A percentile compares a stretch with the other conserved stretches of the same genome.
These are phyloP conservation scores for Geococcyx californianus DNA, from an alignment of 2,113 vertebrate genomes.

Conservation along the genomic window DNA sequence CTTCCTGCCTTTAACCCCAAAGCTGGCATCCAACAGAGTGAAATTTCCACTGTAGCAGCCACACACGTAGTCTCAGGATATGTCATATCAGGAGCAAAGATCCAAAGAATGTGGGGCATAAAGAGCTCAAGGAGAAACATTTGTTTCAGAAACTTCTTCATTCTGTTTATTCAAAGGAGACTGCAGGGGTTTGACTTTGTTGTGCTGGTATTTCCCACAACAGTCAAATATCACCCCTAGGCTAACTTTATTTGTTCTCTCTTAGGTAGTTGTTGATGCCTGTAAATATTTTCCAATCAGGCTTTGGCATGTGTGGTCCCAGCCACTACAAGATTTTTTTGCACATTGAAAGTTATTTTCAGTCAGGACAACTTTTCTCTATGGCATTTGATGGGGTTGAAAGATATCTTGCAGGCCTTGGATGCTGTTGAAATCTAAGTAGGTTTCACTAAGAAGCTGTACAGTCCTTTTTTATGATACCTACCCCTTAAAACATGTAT, in stretches of 20 bases:
- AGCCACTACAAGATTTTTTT: background rate
- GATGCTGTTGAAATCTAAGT: background rate
- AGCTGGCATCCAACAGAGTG: background rate
- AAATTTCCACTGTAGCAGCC: background rate
- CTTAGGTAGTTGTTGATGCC: background rate
- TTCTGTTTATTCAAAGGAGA: background rate
- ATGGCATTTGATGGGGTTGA: background rate
- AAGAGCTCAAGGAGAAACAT: background rate
- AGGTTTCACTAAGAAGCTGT: background rate
- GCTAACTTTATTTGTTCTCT: background rate
- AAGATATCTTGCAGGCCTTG: background rate
- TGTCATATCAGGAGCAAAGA: background rate
- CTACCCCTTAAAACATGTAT: background rate
- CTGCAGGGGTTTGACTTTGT: background rate
- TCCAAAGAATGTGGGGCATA: background rate
- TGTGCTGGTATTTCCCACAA: background rate
- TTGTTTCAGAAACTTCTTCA: background rate
- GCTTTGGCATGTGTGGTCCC: background rate
- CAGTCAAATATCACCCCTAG: background rate
- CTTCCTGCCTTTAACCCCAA: background rate
- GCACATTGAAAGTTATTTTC: background rate
- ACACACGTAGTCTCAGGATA: background rate
- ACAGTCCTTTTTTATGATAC: slow-evolving; percentile 4
- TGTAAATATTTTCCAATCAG: background rate
- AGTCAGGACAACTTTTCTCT: background rate